A percentile compares a stretch with the other conserved stretches of the same genome.
phyloP scores from a whole-genome alignment of 2,888 invertebrate genomes.

The Drosophila suboccidentalis region DNA sequence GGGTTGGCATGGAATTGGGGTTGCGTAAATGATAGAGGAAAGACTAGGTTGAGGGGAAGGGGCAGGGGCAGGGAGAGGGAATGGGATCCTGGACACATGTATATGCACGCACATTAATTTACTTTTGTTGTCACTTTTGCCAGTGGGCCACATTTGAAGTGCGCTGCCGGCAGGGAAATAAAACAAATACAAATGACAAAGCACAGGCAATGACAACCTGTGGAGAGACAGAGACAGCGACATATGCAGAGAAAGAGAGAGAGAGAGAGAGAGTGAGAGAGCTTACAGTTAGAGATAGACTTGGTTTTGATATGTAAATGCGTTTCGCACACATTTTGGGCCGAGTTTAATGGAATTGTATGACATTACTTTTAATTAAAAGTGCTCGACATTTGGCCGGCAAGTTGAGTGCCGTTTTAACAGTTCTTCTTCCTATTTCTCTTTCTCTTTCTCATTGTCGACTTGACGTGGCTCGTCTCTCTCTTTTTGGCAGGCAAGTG shows the following conservation, averaged over 20 bases:
- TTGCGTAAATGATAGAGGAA: background rate
- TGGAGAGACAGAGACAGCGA: conserved; percentile 4
- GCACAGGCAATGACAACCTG: conserved; percentile 46
- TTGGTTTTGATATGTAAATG: conserved; percentile 76
- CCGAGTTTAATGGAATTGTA: conserved; percentile 80
- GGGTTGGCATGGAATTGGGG: conserved; percentile 16
- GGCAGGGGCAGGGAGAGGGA: background rate
- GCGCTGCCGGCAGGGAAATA: conserved; percentile 75
- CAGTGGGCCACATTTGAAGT: conserved; percentile 82
- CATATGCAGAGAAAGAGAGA: background rate
- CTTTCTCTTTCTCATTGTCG: conserved; percentile 13
- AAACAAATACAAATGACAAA: conserved; percentile 82
- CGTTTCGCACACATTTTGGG: conserved; percentile 79
- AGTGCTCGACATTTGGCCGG: conserved; percentile 82
- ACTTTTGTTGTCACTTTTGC: conserved; percentile 82
- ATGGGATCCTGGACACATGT: conserved; percentile 46
- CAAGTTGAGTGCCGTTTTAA: conserved; percentile 60
- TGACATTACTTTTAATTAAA: conserved; percentile 84
- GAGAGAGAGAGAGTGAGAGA: background rate
- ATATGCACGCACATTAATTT: conserved; percentile 81
- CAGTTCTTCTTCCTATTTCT: conserved; percentile 16
- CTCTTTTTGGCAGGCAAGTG: conserved; percentile 42
- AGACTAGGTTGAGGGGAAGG: background rate
- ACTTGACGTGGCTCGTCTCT: conserved; percentile 25
- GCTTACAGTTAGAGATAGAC: conserved; percentile 25